Conservation (phyloP, 2,113 vertebrate genomes). For the Prolemur simus region DNA sequence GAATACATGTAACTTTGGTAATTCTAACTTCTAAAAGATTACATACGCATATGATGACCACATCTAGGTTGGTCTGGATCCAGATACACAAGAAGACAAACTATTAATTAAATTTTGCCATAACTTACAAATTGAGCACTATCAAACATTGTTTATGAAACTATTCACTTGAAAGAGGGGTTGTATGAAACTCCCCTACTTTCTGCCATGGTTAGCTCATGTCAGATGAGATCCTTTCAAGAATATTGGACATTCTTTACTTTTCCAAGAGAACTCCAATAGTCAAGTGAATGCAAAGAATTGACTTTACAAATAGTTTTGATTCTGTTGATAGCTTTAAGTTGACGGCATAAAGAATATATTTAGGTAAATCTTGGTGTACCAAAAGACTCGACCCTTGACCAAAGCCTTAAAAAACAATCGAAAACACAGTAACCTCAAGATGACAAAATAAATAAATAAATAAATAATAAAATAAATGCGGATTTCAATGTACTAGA, state of each 20-base stretch:
- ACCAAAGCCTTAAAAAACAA: background rate
- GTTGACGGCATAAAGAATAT: background rate
- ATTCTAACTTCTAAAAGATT: background rate
- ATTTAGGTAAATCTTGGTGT: background rate
- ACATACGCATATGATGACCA: background rate
- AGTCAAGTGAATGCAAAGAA: background rate
- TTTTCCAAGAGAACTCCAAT: background rate
- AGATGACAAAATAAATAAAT: background rate
- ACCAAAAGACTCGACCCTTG: background rate
- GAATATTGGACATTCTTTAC: background rate
- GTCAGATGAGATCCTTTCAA: background rate
- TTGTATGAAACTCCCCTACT: background rate
- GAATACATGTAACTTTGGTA: background rate
- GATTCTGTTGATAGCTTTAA: constrained; percentile 21
- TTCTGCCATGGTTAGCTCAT: background rate
- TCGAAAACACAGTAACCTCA: background rate
- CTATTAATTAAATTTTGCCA: background rate
- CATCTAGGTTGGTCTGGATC: background rate
- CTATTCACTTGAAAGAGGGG: background rate
- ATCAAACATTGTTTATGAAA: background rate
- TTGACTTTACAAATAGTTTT: background rate
- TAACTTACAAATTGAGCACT: background rate
- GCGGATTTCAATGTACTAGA: background rate
- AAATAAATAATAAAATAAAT: background rate
- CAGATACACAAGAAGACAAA: background rate